Evolutionary conservation across 2,888 invertebrate genomes (phyloP).

Genomic region (Nineta flava): DNA sequence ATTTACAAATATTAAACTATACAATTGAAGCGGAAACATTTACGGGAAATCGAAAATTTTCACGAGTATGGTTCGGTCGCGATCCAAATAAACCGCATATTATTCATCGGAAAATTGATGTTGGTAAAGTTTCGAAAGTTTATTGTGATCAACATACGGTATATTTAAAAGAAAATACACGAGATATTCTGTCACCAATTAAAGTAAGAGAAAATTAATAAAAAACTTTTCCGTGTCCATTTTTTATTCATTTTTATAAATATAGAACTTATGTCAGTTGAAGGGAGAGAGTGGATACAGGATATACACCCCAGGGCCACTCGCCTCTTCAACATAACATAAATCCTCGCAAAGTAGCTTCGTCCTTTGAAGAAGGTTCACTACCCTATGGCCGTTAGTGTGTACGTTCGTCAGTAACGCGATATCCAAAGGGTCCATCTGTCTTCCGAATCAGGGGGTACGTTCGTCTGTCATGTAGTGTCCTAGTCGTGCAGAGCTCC

Average conservation of each 20-base stretch:
- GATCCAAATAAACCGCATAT: slow-evolving; percentile 41
- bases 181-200: slow-evolving; percentile 78
- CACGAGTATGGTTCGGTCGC: slow-evolving; percentile 61
- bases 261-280: too few species aligned
- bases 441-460: too few species aligned
- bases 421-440: too few species aligned
- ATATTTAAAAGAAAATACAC: slow-evolving; percentile 73
- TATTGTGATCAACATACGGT: slow-evolving; percentile 63
- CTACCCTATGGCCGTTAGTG: too few species aligned
- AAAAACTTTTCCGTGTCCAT: slow-evolving; percentile 3
- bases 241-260: slow-evolving; percentile 1
- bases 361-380: too few species aligned
- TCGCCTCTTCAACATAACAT: too few species aligned
- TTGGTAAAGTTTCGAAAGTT: slow-evolving; percentile 37
- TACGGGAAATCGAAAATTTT: slow-evolving; percentile 52
- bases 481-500: too few species aligned
- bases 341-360: too few species aligned
- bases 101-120: slow-evolving; percentile 41
- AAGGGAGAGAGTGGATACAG: too few species aligned
- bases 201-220: slow-evolving; percentile 34
- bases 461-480: too few species aligned
- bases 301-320: too few species aligned
- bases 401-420: too few species aligned
- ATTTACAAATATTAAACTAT: slow-evolving; percentile 45
- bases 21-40: slow-evolving; percentile 73